phyloP scores from a whole-genome alignment of 2,888 invertebrate genomes.

The Orthosia gracilis region DNA sequence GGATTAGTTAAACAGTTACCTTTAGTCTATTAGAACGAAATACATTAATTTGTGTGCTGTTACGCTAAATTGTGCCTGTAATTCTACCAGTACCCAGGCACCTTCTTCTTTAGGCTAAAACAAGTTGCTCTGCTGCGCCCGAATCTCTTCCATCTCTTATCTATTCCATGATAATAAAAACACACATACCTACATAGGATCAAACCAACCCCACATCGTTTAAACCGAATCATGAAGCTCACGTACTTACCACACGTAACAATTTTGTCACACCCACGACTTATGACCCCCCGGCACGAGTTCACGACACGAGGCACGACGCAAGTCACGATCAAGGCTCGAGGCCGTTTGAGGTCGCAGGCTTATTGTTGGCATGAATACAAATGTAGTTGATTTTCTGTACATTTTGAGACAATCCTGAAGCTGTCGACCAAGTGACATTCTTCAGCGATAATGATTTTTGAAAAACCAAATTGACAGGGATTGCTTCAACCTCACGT shows the following conservation, averaged over 20 bases:
- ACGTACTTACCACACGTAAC: conserved; percentile 19
- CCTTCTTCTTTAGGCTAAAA: no score
- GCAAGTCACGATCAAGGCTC: conserved; percentile 47
- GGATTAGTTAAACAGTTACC: no score
- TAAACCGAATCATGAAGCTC: conserved; percentile 34
- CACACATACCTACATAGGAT: not conserved
- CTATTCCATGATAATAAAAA: not conserved
- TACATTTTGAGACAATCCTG: not conserved
- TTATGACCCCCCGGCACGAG: conserved; percentile 21
- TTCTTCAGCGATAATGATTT: no score
- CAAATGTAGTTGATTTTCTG: conserved; percentile 9
- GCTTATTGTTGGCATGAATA: conserved; percentile 14
- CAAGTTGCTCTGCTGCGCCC: not conserved
- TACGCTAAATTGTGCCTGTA: no score
- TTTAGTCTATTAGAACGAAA: no score
- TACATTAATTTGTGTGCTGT: no score
- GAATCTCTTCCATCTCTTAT: not conserved
- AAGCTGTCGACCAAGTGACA: no score
- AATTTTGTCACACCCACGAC: conserved; percentile 44
- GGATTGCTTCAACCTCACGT: no score
- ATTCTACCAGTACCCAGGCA: no score
- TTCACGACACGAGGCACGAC: conserved; percentile 23
- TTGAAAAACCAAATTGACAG: no score
- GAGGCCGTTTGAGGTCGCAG: conserved; percentile 54
- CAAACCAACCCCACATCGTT: conserved; percentile 13